Evolutionary conservation across 1,140 invertebrate genomes (phyloP).

Genomic region (Trichomalopsis sarcophagae): DNA sequence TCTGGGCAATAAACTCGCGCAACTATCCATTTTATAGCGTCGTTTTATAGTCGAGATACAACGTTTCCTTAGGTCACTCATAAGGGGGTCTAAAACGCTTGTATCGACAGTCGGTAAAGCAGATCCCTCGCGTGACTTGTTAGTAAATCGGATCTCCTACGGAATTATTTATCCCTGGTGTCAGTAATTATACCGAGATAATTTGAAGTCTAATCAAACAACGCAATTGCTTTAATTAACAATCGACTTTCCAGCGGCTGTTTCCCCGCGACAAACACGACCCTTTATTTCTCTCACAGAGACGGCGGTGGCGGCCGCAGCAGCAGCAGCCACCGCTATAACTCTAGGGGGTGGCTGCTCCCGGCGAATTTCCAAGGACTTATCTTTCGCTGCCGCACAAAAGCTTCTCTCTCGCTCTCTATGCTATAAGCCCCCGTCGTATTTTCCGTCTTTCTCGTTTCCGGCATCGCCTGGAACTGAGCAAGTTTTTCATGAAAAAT

Average conservation of each 20-base stretch:
- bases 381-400: not conserved
- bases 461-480: not conserved
- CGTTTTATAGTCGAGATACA: too few relatives aligned
- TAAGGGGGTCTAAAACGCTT: too few relatives aligned
- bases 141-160: too few relatives aligned
- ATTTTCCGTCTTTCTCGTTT: not conserved
- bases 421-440: not conserved
- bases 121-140: too few relatives aligned
- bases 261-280: not conserved
- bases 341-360: not conserved
- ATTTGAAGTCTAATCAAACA: not conserved
- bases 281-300: slow-evolving; percentile 1
- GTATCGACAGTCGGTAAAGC: not conserved
- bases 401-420: not conserved
- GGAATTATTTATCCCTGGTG: too few relatives aligned
- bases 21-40: too few relatives aligned
- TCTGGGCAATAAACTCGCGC: too few relatives aligned
- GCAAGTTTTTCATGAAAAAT: slow-evolving; percentile 20
- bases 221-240: not conserved
- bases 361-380: slow-evolving; percentile 21
- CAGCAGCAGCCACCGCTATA: not conserved
- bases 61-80: too few relatives aligned
- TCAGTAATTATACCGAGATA: not conserved
- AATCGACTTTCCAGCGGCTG: not conserved
- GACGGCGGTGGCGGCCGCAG: not conserved